Evolutionary conservation across 1,140 invertebrate species (phyloP), one percentile per base, ranked within the genome.

Genomic region (Pseudomyrmex cubaensis): DNA sequence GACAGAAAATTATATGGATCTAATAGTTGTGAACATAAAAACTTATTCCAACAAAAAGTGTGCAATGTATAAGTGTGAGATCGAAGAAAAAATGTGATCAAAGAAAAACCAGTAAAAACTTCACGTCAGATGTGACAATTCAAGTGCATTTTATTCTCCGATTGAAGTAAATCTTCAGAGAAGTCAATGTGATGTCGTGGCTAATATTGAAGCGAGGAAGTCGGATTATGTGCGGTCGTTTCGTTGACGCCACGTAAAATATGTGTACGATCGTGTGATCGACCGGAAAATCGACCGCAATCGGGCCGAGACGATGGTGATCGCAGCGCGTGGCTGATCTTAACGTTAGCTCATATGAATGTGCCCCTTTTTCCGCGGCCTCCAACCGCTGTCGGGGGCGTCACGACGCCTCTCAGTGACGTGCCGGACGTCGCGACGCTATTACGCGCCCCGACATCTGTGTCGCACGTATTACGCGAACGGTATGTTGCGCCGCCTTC

Each of bases 301-400:
- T 76, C 44, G 10, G 54, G 5, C 35, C 35, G 35, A 57, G 48
- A 13, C 46, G 20, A 75, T 63, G 50, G 20, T 67, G 62, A 35
- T 35, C 15, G 17, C 0, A 59, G 48, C 48, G 5, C 10, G 57
- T 8, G 25, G 48, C 61, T 50, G 4, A 82, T 83, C 75, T 82
- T 87, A 78, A 85, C 74, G 70, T 85, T 84, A 46, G 59, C 52
- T 63, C 20, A 93, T 25, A 25, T 93, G 93, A 88, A 93, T 12
- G 88, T 93, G 9, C 93, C 93, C 20, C 82, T 84, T 70, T 94
- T 94, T 72, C 93, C 93, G 63, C 87, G 84, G 48, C 93, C 93
- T 7, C 92, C 92, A 83, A 82, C 78, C 17, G 35, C 35, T 35
- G 69, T 87, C 61, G 70, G 63, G 62, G 82, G 62, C 15, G 61